These are phyloP conservation scores for Antheraea mylitta DNA, from an alignment of 1,140 invertebrate genomes.

Conservation along the genomic window DNA sequence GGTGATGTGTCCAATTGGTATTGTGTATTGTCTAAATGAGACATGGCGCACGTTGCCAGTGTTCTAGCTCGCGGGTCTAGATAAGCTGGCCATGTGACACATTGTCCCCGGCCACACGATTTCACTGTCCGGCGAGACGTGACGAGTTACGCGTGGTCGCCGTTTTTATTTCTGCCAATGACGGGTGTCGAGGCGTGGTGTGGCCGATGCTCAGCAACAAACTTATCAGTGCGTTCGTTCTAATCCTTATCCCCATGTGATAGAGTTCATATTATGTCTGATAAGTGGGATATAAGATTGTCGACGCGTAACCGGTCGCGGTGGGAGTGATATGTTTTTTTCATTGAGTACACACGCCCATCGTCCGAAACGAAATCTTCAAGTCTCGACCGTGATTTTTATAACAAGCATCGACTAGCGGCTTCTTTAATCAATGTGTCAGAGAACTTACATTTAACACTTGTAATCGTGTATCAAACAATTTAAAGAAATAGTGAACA, in stretches of 20 bases:
- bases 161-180: slow-evolving; percentile 78
- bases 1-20: too few species aligned
- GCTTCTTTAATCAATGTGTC: background rate
- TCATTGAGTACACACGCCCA: slow-evolving; percentile 70
- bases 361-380: slow-evolving; percentile 29
- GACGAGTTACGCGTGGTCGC: slow-evolving; percentile 73
- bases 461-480: background rate
- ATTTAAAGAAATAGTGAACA: background rate
- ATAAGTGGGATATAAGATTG: slow-evolving; percentile 33
- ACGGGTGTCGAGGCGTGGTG: slow-evolving; percentile 74
- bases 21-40: too few species aligned
- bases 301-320: slow-evolving; percentile 51
- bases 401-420: slow-evolving; percentile 1
- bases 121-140: slow-evolving; percentile 72
- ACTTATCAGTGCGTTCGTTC: slow-evolving; percentile 22
- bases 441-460: background rate
- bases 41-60: background rate
- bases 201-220: slow-evolving; percentile 45
- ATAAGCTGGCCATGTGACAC: slow-evolving; percentile 53
- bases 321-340: slow-evolving; percentile 75
- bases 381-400: background rate
- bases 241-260: slow-evolving; percentile 37
- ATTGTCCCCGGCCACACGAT: slow-evolving; percentile 74
- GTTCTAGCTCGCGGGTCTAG: slow-evolving; percentile 28
- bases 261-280: slow-evolving; percentile 42